These are phyloP conservation scores for Lasius platythorax DNA, from an alignment of 2,888 invertebrate genomes.

Conservation along the genomic window DNA sequence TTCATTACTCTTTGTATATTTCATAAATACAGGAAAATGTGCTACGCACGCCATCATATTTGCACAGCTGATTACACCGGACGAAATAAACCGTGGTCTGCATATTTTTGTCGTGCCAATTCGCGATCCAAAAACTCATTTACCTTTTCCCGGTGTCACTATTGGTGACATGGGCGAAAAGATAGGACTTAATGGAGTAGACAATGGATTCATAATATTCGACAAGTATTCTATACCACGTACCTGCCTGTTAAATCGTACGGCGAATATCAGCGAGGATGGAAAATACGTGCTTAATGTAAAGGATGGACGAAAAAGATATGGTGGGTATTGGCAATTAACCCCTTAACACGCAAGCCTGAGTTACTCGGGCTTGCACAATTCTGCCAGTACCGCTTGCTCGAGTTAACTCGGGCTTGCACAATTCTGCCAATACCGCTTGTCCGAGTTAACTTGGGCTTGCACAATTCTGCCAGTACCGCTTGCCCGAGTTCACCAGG, in stretches of 20 bases:
- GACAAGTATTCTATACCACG: constrained; percentile 93
- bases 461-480: too few relatives aligned
- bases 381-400: too few relatives aligned
- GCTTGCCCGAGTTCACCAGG: too few relatives aligned
- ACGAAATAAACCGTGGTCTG: constrained; percentile 93
- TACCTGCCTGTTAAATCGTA: constrained; percentile 93
- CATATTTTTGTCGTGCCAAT: constrained; percentile 96
- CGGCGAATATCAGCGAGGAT: constrained; percentile 94
- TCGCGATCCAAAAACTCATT: constrained; percentile 91
- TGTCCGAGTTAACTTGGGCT: too few relatives aligned
- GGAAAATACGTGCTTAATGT: constrained; percentile 94
- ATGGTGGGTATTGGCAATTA: constrained; percentile 87
- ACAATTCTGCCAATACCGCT: too few relatives aligned
- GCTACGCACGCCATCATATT: constrained; percentile 96
- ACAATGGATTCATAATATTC: constrained; percentile 96
- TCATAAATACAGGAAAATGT: constrained; percentile 88
- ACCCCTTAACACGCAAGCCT: too few relatives aligned
- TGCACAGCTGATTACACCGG: constrained; percentile 94
- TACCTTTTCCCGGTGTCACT: constrained; percentile 92
- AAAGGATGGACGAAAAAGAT: constrained; percentile 93
- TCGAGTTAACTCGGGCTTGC: too few relatives aligned
- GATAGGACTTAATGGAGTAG: constrained; percentile 95
- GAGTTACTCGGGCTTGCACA: too few relatives aligned
- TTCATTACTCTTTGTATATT: neutral
- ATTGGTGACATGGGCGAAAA: constrained; percentile 98